A percentile compares a stretch with the other conserved stretches of the same genome.
These are phyloP conservation scores for Agapostemon virescens DNA, from an alignment of 2,888 invertebrate species.

Conservation along the genomic window DNA sequence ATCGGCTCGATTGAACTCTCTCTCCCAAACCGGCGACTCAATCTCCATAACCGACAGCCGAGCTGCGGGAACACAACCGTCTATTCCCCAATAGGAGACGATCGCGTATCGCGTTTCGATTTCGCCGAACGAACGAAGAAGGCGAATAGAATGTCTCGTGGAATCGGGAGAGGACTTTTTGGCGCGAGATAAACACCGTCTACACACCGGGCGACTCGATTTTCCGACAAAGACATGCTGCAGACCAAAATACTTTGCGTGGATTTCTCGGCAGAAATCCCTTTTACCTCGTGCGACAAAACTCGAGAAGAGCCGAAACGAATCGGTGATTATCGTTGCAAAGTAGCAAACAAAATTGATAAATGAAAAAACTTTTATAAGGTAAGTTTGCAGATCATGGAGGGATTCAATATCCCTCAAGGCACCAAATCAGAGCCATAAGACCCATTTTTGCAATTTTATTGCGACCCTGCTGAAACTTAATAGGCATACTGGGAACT, in stretches of 20 bases:
- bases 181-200: conserved; percentile 16
- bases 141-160: neutral
- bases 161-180: conserved; percentile 12
- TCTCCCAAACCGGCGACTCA: neutral
- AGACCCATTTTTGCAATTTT: no score
- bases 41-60: conserved; percentile 6
- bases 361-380: no score
- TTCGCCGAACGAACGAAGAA: conserved; percentile 12
- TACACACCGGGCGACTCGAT: conserved; percentile 32
- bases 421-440: no score
- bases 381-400: no score
- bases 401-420: no score
- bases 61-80: conserved; percentile 15
- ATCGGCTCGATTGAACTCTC: neutral
- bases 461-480: no score
- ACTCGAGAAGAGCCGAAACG: conserved; percentile 13
- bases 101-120: conserved; percentile 30
- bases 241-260: conserved; percentile 27
- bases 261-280: conserved; percentile 24
- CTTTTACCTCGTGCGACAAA: conserved; percentile 20
- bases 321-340: no score
- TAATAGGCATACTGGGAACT: no score
- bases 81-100: conserved; percentile 12
- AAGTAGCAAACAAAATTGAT: no score
- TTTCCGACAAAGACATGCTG: neutral